Base-by-base conservation (phyloP, 2,888 invertebrate genomes). In the Ectropis crepuscularia region DNA sequence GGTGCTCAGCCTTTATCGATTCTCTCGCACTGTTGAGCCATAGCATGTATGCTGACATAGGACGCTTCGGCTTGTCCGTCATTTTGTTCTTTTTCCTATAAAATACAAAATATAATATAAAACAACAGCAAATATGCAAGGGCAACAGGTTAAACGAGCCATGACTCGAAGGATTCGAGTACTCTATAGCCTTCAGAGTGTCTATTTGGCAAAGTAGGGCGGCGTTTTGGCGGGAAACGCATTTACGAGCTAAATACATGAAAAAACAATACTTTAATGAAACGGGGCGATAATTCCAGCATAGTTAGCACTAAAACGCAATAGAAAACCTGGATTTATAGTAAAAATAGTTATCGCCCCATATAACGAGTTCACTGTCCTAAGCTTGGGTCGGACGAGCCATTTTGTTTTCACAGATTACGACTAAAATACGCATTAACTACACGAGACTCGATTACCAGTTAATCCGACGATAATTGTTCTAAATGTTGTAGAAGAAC, bases 21-120 rank as follows among this genome's bases (percentile, higher is more conserved):
- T 98, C 97, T 74, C 99, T 94, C 66, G 95, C 95, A 74, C 96
- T 97, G 86, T 97, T 98, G 73, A 99, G 93, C 98, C 98, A 99
- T 73, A 99, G 86, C 96, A 99, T 98, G 86, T 98, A 99, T 4
- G 98, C 98, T 53, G 98, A 96, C 81, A 96, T 94, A 45, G 99
- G 97, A 82, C 98, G 95, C 91, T 99, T 99, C 53, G 99, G 99
- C 90, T 95, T 99, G 96, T 93, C 96, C 95, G 84, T 95, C 96
- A 93, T 97, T 95, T 94, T 97, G 95, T 85, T 86, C 87, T 91
- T 93, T 93, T 87, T 92, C 90, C 92, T 92, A 85, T 66, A 87
- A 88, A 80, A 78, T 73, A 79, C 75, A 71, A 67, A 61, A 69
- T 72, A 70, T 73, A 50, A 59, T 57, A 41, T 65, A 73, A 81